Percentiles rank a stretch among this genome's conserved stretches.
Conservation (phyloP, 2,797 vertebrate species). For the Phaenicophaeus curvirostris region DNA sequence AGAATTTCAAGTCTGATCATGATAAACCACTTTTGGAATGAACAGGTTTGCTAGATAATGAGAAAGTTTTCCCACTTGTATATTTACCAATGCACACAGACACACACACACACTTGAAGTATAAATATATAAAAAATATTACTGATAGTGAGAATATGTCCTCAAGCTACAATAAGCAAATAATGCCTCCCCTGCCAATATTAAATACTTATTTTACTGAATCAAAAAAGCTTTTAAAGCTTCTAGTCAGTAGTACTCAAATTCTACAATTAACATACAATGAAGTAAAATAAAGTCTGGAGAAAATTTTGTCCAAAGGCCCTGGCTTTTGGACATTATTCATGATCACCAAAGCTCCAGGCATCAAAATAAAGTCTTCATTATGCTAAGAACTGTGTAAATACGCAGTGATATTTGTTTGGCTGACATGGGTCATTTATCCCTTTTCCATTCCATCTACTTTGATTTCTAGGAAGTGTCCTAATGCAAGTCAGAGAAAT, state of each 20-base stretch:
- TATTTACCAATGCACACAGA: neutral
- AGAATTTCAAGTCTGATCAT: constrained; percentile 19
- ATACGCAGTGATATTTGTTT: neutral
- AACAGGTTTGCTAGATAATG: neutral
- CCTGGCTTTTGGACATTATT: neutral
- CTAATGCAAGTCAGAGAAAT: neutral
- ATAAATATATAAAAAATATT: neutral
- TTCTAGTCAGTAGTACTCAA: neutral
- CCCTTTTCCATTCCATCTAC: neutral
- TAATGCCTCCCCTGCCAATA: neutral
- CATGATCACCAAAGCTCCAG: neutral
- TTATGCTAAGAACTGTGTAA: neutral
- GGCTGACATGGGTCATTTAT: neutral
- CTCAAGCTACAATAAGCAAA: constrained; percentile 19
- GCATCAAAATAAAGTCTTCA: neutral
- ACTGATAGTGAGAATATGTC: neutral
- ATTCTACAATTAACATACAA: neutral
- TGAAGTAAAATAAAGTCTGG: neutral
- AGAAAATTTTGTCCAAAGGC: neutral
- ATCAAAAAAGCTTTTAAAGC: neutral
- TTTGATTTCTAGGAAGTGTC: neutral
- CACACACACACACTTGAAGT: neutral
- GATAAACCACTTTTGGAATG: constrained; percentile 12
- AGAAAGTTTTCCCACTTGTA: neutral
- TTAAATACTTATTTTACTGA: constrained; percentile 8